Conservation (phyloP, 2,113 vertebrate genomes). For the Plecotus auritus region DNA sequence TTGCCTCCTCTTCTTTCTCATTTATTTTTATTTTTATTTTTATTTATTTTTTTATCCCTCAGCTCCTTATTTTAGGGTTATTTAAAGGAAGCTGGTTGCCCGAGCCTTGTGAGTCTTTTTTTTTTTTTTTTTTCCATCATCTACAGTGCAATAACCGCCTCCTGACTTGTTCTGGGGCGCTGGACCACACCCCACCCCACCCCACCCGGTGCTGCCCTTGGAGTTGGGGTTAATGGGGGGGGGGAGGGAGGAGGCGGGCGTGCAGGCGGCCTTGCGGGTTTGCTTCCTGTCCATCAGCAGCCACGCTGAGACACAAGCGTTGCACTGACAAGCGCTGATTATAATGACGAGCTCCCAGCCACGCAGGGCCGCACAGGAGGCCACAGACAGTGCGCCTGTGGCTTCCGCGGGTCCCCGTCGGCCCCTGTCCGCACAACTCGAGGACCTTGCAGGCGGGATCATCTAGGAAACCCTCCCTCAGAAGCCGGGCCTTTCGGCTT, state of each 20-base stretch:
- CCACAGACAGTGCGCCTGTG: neutral
- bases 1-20: neutral
- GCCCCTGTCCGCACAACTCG: neutral
- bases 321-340: neutral
- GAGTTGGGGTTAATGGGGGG: neutral
- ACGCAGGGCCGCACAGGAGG: too few relatives aligned
- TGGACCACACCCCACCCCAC: fast-evolving
- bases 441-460: conserved; percentile 66
- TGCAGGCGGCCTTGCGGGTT: neutral
- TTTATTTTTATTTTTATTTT: neutral
- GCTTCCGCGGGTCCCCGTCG: neutral
- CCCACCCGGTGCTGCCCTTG: fast-evolving
- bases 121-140: neutral
- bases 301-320: conserved; percentile 39
- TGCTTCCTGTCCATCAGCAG: conserved; percentile 5
- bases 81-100: conserved; percentile 56
- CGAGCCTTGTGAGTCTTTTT: neutral
- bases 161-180: neutral
- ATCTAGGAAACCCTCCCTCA: conserved; percentile 69
- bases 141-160: neutral
- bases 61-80: conserved; percentile 45
- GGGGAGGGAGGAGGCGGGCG: neutral
- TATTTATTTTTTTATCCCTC: neutral
- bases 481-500: conserved; percentile 65
- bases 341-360: too few relatives aligned